Percentiles rank a stretch among this genome's conserved stretches.
Evolutionary conservation across 2,888 invertebrate species (phyloP).

Genomic region (Drosophila differens): DNA sequence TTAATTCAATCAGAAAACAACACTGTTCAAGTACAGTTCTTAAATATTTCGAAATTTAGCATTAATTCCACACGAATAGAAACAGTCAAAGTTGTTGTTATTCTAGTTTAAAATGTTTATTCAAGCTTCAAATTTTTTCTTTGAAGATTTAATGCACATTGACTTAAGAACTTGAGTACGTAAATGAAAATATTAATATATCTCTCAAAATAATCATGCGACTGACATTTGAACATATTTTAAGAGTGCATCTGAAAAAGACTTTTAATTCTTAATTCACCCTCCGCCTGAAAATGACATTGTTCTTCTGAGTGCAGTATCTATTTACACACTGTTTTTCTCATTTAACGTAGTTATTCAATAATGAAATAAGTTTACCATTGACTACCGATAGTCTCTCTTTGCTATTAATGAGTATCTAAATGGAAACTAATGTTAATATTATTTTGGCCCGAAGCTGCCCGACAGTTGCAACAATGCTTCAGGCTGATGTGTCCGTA

Average conservation of each 20-base stretch:
- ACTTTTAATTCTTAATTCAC: no score
- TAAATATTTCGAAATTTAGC: neutral
- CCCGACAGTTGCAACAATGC: conserved; percentile 15
- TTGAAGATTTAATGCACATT: neutral
- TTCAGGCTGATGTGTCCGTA: conserved; percentile 10
- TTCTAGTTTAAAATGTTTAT: neutral
- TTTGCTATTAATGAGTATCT: neutral
- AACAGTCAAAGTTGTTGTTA: neutral
- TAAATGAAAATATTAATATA: neutral
- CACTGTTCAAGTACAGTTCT: neutral
- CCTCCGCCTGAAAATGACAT: neutral
- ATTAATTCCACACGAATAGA: neutral
- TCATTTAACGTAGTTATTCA: neutral
- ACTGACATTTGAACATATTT: no score
- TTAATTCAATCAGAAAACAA: neutral
- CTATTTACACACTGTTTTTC: neutral
- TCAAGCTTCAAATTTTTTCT: neutral
- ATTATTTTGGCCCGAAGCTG: conserved; percentile 5
- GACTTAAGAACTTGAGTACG: neutral
- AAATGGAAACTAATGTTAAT: neutral
- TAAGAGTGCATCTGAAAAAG: no score
- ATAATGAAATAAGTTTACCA: neutral
- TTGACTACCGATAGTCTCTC: neutral
- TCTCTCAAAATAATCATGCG: neutral
- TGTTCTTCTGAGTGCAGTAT: neutral